Percentiles rank a stretch among this genome's conserved stretches.
Conservation (phyloP, 2,797 vertebrate species). For the Gobio occitaniae region DNA sequence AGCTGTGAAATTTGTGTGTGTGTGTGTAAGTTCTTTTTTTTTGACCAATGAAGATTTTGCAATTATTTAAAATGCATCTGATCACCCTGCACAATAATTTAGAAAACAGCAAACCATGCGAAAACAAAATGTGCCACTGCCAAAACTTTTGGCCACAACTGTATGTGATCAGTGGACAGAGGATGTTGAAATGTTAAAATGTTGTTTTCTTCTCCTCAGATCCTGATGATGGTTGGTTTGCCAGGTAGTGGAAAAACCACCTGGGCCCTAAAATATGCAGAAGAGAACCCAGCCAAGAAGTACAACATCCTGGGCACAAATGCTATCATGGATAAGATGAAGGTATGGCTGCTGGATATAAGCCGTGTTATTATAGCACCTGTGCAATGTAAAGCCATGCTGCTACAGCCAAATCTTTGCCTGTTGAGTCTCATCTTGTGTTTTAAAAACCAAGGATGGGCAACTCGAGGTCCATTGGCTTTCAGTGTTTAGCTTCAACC, state of each 20-base stretch:
- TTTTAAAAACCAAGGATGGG: no score
- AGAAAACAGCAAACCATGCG: neutral
- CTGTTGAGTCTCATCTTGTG: neutral
- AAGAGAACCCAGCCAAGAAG: slow-evolving; percentile 87
- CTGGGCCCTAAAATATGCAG: slow-evolving; percentile 88
- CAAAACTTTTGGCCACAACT: neutral
- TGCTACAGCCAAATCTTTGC: neutral
- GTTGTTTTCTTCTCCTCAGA: slow-evolving; percentile 70
- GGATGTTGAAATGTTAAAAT: neutral
- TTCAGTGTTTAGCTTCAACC: neutral
- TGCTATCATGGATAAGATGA: slow-evolving; percentile 98
- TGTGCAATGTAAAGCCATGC: neutral
- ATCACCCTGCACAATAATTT: neutral
- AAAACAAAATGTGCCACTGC: neutral
- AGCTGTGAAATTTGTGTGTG: no score
- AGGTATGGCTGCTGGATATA: slow-evolving; percentile 72
- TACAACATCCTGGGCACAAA: slow-evolving; percentile 96
- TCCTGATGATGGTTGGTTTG: slow-evolving; percentile 96
- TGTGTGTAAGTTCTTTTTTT: neutral
- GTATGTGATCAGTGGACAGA: neutral
- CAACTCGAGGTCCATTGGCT: neutral
- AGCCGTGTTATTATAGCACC: neutral
- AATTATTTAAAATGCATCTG: neutral
- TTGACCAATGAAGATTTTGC: neutral
- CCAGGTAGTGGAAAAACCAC: slow-evolving; percentile 94